These are phyloP conservation scores for Patagioenas fasciata DNA, from an alignment of 2,113 vertebrate genomes.

Conservation along the genomic window DNA sequence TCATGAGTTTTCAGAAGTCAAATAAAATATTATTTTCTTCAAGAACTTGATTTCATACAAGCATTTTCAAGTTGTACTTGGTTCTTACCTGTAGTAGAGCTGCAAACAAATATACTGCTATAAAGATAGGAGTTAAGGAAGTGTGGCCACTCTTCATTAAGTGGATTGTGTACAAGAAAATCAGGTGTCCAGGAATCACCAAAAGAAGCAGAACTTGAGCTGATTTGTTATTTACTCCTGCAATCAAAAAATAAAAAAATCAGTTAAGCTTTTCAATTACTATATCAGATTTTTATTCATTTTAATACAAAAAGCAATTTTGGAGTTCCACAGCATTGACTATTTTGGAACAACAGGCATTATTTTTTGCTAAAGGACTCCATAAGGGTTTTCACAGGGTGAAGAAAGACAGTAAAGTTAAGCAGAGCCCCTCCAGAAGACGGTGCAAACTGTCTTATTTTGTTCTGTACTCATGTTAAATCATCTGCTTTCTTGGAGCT, in stretches of 20 bases:
- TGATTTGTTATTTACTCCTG: constrained; percentile 95
- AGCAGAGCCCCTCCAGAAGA: not conserved
- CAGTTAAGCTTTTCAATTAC: not conserved
- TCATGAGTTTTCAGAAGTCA: not conserved
- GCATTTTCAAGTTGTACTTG: not conserved
- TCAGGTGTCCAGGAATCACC: constrained; percentile 91
- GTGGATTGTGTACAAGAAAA: constrained; percentile 96
- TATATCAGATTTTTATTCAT: not conserved
- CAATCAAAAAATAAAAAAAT: not conserved
- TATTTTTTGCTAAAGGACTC: not conserved
- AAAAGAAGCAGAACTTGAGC: constrained; percentile 92
- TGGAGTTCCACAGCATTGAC: not conserved
- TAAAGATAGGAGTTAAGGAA: constrained; percentile 90
- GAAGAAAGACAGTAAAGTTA: not conserved
- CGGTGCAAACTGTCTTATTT: not conserved
- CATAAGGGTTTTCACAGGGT: not conserved
- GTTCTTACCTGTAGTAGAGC: constrained; percentile 90
- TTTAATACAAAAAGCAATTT: not conserved
- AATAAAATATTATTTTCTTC: not conserved
- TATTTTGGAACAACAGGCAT: not conserved
- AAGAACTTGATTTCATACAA: not conserved
- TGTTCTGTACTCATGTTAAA: not conserved
- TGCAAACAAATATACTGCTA: constrained; percentile 88
- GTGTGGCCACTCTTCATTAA: constrained; percentile 97
- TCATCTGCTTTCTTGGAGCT: not conserved